phyloP scores from a whole-genome alignment of 2,888 invertebrate species.

The Frankliniella fusca region DNA sequence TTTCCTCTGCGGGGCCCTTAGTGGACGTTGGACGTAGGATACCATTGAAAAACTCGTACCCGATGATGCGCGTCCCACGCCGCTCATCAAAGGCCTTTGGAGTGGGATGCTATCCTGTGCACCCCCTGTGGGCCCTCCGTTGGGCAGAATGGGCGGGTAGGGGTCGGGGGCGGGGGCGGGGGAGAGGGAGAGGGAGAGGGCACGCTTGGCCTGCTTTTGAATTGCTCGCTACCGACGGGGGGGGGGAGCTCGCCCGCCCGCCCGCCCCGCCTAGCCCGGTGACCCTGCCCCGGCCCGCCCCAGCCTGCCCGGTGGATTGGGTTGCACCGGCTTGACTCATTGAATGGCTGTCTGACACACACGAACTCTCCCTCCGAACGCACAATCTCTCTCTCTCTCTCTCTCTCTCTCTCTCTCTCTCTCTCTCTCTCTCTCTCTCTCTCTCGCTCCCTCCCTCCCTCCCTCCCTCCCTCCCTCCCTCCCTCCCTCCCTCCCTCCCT shows the following conservation, averaged over 20 bases:
- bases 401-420: background rate
- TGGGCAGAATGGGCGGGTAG: no score
- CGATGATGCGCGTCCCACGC: no score
- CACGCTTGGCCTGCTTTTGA: background rate
- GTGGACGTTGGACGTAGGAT: no score
- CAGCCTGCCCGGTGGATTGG: background rate
- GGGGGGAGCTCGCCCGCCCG: background rate
- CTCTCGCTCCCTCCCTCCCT: background rate
- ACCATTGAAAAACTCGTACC: no score
- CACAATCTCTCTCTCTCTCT: background rate
- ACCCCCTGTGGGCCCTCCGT: no score
- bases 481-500: background rate
- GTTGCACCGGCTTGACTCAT: conserved; percentile 6
- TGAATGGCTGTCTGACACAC: conserved; percentile 3
- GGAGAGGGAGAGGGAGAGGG: background rate
- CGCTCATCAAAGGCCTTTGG: no score
- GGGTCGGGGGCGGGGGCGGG: background rate
- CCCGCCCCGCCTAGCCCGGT: background rate
- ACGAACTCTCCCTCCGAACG: background rate
- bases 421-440: background rate
- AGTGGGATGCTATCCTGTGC: no score
- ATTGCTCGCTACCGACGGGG: background rate
- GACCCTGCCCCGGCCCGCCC: background rate
- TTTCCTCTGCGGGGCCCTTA: no score
- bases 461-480: background rate